A percentile compares a stretch with the other conserved stretches of the same genome.
These are phyloP conservation scores for Sebastes diaconus DNA, from an alignment of 2,797 vertebrate species.

Conservation along the genomic window DNA sequence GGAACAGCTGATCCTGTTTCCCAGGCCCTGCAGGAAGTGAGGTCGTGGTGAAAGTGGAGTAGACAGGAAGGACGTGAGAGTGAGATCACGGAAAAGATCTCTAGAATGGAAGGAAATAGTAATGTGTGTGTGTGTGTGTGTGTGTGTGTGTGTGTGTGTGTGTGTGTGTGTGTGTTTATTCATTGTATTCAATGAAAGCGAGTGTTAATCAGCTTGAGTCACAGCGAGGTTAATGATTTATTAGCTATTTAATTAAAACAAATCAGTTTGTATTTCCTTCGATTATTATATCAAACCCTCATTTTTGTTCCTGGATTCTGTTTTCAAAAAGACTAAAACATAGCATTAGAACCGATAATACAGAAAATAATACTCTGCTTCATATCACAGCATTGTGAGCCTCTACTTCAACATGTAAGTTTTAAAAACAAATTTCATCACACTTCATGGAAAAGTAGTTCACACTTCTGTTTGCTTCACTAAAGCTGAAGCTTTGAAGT, in stretches of 20 bases:
- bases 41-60: conserved; percentile 58
- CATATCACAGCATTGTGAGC: not conserved
- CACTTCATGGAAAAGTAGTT: not conserved
- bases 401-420: not conserved
- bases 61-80: conserved; percentile 25
- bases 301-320: too few relatives aligned
- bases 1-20: conserved; percentile 58
- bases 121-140: not conserved
- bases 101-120: conserved; percentile 16
- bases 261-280: not conserved
- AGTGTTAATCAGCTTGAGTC: not conserved
- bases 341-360: not conserved
- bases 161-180: not conserved
- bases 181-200: not conserved
- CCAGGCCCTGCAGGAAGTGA: conserved; percentile 67
- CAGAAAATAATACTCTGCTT: not conserved
- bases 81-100: conserved; percentile 9
- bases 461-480: not conserved
- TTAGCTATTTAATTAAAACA: not conserved
- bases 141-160: not conserved
- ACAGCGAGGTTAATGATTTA: not conserved
- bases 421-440: too few relatives aligned
- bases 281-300: not conserved
- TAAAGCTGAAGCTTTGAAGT: not conserved
- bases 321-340: not conserved